Percentiles rank a stretch among this genome's conserved stretches.
Evolutionary conservation across 1,140 invertebrate genomes (phyloP).

Genomic region (Ostrea edulis): DNA sequence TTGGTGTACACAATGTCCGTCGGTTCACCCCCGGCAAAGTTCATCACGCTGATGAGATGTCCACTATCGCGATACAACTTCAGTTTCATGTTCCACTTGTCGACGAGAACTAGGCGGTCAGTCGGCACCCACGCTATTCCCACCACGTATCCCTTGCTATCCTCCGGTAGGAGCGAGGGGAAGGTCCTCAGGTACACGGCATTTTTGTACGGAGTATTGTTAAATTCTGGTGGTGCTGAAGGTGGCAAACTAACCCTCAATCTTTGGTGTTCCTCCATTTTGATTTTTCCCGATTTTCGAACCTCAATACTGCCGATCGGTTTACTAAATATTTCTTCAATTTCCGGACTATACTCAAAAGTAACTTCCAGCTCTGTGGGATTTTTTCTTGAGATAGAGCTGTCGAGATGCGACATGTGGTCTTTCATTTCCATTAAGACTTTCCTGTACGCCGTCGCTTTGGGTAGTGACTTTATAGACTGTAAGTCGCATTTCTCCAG

Average conservation of each 20-base stretch:
- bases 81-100: slow-evolving; percentile 49
- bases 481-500: not conserved
- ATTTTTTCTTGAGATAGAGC: not conserved
- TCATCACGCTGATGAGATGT: not conserved
- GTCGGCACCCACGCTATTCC: slow-evolving; percentile 46
- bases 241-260: not conserved
- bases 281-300: not conserved
- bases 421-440: not conserved
- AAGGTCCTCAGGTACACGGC: not conserved
- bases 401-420: not conserved
- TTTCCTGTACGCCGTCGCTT: not conserved
- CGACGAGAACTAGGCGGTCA: slow-evolving; percentile 34
- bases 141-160: slow-evolving; percentile 21
- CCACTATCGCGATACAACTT: slow-evolving; percentile 43
- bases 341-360: not conserved
- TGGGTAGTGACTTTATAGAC: not conserved
- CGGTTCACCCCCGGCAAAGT: slow-evolving; percentile 44
- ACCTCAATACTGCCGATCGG: not conserved
- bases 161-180: not conserved
- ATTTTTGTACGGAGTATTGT: not conserved
- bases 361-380: not conserved
- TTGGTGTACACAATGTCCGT: slow-evolving; percentile 45
- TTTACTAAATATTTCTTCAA: not conserved
- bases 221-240: not conserved
- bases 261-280: not conserved